Conservation (phyloP, 92 coral and sea anemone species). For the Zoanthus sociatus region DNA sequence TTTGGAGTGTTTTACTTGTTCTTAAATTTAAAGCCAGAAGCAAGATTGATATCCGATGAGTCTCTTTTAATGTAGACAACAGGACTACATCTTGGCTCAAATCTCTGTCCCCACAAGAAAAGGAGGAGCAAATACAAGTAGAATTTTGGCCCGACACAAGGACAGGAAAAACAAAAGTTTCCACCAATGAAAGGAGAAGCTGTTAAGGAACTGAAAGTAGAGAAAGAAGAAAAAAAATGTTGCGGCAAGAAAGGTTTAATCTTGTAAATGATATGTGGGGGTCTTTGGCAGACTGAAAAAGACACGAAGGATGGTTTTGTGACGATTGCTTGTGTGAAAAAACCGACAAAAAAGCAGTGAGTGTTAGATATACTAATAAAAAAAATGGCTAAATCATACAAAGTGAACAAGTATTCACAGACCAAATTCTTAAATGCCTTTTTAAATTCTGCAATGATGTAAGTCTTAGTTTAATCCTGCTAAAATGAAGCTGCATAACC, state of each 20-base stretch:
- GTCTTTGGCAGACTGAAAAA: constrained; percentile 45
- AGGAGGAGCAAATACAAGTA: constrained; percentile 17
- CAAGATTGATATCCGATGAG: too few relatives aligned
- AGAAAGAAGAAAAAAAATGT: neutral
- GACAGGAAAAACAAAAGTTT: constrained; percentile 38
- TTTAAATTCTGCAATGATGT: too few relatives aligned
- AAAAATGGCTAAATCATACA: too few relatives aligned
- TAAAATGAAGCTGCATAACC: too few relatives aligned
- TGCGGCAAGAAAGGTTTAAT: neutral
- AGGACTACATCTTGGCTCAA: constrained; percentile 48
- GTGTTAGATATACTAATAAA: too few relatives aligned
- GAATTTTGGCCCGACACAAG: constrained; percentile 17
- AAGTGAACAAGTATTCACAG: too few relatives aligned
- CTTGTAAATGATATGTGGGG: constrained; percentile 18
- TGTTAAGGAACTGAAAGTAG: constrained; percentile 42
- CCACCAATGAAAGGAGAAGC: constrained; percentile 48
- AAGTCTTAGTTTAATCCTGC: too few relatives aligned
- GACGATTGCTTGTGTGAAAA: constrained; percentile 1
- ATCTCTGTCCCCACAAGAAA: constrained; percentile 33
- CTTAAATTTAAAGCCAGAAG: too few relatives aligned
- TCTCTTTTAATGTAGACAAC: neutral
- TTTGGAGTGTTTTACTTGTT: too few relatives aligned
- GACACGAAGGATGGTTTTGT: constrained; percentile 29
- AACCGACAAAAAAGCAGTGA: too few relatives aligned
- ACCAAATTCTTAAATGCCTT: too few relatives aligned